Base-by-base conservation (phyloP, 2,113 vertebrate species). In the Sciurus niger region DNA sequence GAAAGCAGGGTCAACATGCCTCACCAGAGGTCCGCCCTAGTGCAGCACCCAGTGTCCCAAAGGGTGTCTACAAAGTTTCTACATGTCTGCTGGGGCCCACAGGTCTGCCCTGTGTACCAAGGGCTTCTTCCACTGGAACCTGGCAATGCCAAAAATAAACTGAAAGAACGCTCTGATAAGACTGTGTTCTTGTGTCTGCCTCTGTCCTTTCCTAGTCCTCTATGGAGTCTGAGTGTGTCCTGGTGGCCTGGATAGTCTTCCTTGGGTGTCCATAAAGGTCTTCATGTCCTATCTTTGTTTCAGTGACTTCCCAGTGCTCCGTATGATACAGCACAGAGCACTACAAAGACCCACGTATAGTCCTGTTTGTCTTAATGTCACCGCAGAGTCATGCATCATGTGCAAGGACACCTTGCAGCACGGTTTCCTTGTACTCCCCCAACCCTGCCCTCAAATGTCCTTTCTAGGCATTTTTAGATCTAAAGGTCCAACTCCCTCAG, bases 31-130 rank as follows among this genome's bases (percentile, higher is more conserved):
- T 37, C n/a, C 11, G 28, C 46, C 32, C 37, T 20, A 3, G 9
- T 1, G 6, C 2, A 2, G 30, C 55, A 40, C 32, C 4, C 11
- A 6, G 20, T 12, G 58, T 73, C 70, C 40, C 14, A 1, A 5
- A 32, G 55, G 58, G n/a, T 0, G 22, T 14, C 28, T 22, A 2
- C 8, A 13, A 48, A 40, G 58, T 48, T 51, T 83, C 34, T 0
- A 0, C 4, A n/a, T 32, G 63, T 37, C 48, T 76, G 14, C 28
- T 40, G 6, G 34, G 67, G 30, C 28, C 53, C 43, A 72, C 18
- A 40, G 84, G 60, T 8, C 76, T 67, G n/a, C 13, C 58, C 48
- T 43, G 1, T 9, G 40, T 28, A 9, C 8, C 17, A 2, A 63
- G 67, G 51, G 22, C 13, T 40, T 78, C 34, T n/a, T 17, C 40